Evolutionary conservation across 2,888 invertebrate species (phyloP), one percentile per base, ranked within the genome.

Genomic region (Ischnus inquisitorius): DNA sequence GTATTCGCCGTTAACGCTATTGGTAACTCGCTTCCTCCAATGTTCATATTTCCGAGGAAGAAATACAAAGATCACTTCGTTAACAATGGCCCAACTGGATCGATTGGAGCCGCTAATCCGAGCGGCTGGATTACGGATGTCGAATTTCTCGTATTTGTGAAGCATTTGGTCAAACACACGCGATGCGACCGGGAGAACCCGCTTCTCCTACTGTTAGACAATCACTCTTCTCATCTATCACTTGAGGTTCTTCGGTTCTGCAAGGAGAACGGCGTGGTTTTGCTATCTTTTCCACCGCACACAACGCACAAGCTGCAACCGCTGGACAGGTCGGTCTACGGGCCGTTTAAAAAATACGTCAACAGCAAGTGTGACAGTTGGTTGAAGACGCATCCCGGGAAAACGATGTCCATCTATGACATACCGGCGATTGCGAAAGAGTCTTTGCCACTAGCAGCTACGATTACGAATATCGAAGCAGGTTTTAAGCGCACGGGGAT

Each of bases 251-350:
- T 92, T 41, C 84, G 91, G 72, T 89, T 85, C 72, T 89, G 87
- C 62, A 90, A 90, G 82, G 86, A 88, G 28, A 89, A 90, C 85
- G 89, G 90, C 12, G 87, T 93, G 16, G 84, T 88, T 14, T 77
- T 92, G 71, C 77, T 92, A 10, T 88, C 91, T 2, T 87, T 92
- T 69, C 91, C 91, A 19, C 91, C 90, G 19, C 92, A 93, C 82
- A 89, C 89, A 71, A 88, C 88, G n/a, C 92, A 92, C 82, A 89
- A 89, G 79, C 75, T 92, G 67, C 92, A 92, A 84, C 91, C 91
- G 48, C 83, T 92, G 14, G 91, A 93, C 82, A 68, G 88, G 41
- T 79, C 85, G 43, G 90, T 91, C 10, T 91, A 87, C 86, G 90
- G 90, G 8, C 90, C 92, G 22, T 88, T 91, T 48, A 92, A 93